phyloP scores from a whole-genome alignment of 2,113 vertebrate species.

The Ophiodon elongatus region DNA sequence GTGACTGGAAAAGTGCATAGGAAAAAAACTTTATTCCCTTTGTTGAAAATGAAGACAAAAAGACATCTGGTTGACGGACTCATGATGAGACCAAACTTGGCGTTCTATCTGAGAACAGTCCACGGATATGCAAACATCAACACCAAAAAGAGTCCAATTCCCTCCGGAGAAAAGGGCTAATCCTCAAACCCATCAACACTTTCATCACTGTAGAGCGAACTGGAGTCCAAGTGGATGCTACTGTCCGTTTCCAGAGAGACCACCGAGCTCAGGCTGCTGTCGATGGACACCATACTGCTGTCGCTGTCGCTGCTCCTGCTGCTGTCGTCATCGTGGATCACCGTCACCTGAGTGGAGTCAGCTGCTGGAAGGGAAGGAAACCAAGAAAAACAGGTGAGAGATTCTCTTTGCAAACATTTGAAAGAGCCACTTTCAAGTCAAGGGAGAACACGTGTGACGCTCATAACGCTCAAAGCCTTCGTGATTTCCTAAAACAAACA shows the following conservation, averaged over 20 bases:
- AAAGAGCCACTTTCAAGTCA: neutral
- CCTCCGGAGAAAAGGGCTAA: slow-evolving; percentile 4
- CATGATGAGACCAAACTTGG: neutral
- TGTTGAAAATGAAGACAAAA: slow-evolving; percentile 50
- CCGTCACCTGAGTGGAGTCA: slow-evolving; percentile 56
- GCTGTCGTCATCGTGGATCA: slow-evolving; percentile 72
- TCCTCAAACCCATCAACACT: slow-evolving; percentile 37
- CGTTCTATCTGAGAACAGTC: neutral
- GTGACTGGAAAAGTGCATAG: slow-evolving; percentile 22
- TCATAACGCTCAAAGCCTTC: neutral
- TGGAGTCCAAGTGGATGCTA: slow-evolving; percentile 54
- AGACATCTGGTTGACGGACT: slow-evolving; percentile 21
- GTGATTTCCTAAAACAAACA: neutral
- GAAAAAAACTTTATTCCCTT: slow-evolving; percentile 68
- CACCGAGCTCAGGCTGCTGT: slow-evolving; percentile 64
- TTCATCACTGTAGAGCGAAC: slow-evolving; percentile 32
- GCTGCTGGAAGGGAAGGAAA: slow-evolving; percentile 44
- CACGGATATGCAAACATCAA: neutral
- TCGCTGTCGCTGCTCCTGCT: slow-evolving; percentile 43
- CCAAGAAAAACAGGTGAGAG: neutral
- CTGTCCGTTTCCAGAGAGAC: slow-evolving; percentile 65
- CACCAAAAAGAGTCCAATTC: slow-evolving; percentile 24
- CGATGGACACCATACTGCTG: slow-evolving; percentile 52
- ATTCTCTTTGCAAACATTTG: neutral
- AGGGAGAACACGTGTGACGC: neutral